Conservation (phyloP, 2,113 vertebrate species). For the Cariama cristata region DNA sequence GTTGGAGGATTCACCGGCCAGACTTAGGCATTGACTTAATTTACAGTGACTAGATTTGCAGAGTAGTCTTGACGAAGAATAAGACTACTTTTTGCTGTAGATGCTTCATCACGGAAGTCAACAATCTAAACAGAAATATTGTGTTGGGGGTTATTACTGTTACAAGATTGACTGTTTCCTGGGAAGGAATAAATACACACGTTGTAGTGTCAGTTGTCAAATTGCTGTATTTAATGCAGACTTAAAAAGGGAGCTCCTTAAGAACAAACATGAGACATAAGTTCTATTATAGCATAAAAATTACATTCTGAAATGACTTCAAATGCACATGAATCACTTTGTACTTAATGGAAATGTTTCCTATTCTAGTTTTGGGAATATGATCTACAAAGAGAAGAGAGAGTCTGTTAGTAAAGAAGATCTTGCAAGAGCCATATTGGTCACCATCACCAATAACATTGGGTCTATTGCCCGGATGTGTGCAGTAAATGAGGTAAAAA, state of each 20-base stretch:
- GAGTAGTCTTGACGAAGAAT: not conserved
- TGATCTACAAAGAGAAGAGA: constrained; percentile 86
- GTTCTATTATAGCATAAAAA: not conserved
- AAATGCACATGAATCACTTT: not conserved
- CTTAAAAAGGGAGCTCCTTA: not conserved
- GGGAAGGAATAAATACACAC: not conserved
- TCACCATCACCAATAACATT: constrained; percentile 86
- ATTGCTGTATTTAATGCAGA: not conserved
- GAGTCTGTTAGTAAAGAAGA: constrained; percentile 86
- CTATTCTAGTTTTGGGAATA: constrained; percentile 82
- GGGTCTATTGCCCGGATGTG: constrained; percentile 85
- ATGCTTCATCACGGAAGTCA: not conserved
- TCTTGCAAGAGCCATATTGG: constrained; percentile 83
- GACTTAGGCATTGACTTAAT: not conserved
- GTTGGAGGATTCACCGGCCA: not conserved
- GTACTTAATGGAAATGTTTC: not conserved
- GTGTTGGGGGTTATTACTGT: not conserved
- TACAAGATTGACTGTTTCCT: not conserved
- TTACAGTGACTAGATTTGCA: not conserved
- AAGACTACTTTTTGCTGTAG: not conserved
- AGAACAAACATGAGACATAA: not conserved
- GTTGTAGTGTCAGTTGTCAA: not conserved
- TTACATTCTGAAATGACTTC: not conserved
- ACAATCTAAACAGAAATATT: not conserved
- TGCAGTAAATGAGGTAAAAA: constrained; percentile 84